Conservation (phyloP, 2,888 invertebrate species). For the Hylaea fasciaria region DNA sequence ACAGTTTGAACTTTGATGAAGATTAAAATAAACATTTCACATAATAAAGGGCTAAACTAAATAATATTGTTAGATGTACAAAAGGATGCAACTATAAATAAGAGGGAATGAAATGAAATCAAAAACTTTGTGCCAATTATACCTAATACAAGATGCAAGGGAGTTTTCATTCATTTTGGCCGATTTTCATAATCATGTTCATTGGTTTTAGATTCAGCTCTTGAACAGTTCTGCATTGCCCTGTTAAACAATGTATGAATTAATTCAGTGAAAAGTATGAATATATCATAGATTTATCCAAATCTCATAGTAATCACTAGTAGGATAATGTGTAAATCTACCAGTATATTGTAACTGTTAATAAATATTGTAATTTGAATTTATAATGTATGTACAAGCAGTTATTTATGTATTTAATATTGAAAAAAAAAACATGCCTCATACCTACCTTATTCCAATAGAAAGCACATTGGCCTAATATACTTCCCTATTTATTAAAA, state of each 20-base stretch:
- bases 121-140: no score
- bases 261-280: conserved; percentile 17
- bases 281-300: conserved; percentile 25
- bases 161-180: no score
- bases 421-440: conserved; percentile 65
- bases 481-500: conserved; percentile 47
- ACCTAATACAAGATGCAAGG: no score
- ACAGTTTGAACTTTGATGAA: no score
- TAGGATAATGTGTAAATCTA: conserved; percentile 78
- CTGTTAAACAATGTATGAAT: conserved; percentile 46
- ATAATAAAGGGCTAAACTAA: no score
- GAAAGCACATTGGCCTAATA: conserved; percentile 71
- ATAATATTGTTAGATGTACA: no score
- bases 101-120: no score
- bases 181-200: no score
- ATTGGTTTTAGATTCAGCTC: not conserved
- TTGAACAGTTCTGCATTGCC: conserved; percentile 23
- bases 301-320: conserved; percentile 42
- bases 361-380: conserved; percentile 38
- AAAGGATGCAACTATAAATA: no score
- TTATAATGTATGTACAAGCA: conserved; percentile 40
- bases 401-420: conserved; percentile 31
- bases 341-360: conserved; percentile 47
- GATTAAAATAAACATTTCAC: no score
- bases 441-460: conserved; percentile 63